A percentile compares a stretch with the other conserved stretches of the same genome.
Evolutionary conservation across 2,888 invertebrate genomes (phyloP).

Genomic region (Epirrhoe alternata): DNA sequence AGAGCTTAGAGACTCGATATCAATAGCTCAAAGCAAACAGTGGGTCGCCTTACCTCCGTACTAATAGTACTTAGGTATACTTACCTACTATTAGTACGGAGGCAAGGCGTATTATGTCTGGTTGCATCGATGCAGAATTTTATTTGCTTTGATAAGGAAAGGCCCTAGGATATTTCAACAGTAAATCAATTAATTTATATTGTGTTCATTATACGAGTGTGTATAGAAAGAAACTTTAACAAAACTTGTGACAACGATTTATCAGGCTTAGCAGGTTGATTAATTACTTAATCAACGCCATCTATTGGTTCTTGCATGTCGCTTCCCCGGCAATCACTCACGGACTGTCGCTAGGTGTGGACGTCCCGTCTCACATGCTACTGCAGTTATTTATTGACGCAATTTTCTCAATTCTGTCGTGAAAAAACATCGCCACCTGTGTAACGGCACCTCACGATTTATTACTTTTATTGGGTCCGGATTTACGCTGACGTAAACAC

Average conservation of each 20-base stretch:
- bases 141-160: constrained; percentile 6
- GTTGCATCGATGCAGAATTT: constrained; percentile 23
- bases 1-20: constrained; percentile 33
- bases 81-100: too few species aligned
- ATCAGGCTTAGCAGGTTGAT: constrained; percentile 62
- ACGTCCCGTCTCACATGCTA: constrained; percentile 64
- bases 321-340: constrained; percentile 72
- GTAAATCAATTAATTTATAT: constrained; percentile 4
- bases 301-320: constrained; percentile 71
- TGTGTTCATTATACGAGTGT: background rate
- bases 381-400: constrained; percentile 76
- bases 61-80: too few species aligned
- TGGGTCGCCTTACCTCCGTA: too few species aligned
- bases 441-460: constrained; percentile 64
- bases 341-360: constrained; percentile 59
- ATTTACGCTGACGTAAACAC: constrained; percentile 61
- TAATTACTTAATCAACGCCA: constrained; percentile 78
- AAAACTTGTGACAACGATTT: constrained; percentile 40
- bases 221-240: constrained; percentile 16
- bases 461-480: constrained; percentile 68
- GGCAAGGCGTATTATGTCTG: constrained; percentile 35
- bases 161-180: background rate
- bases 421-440: constrained; percentile 69
- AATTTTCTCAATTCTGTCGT: constrained; percentile 69
- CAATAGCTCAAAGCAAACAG: constrained; percentile 34